Evolutionary conservation across 2,113 vertebrate genomes (phyloP), one percentile per base, ranked within the genome.

Genomic region (Hippocampus guttulatus): DNA sequence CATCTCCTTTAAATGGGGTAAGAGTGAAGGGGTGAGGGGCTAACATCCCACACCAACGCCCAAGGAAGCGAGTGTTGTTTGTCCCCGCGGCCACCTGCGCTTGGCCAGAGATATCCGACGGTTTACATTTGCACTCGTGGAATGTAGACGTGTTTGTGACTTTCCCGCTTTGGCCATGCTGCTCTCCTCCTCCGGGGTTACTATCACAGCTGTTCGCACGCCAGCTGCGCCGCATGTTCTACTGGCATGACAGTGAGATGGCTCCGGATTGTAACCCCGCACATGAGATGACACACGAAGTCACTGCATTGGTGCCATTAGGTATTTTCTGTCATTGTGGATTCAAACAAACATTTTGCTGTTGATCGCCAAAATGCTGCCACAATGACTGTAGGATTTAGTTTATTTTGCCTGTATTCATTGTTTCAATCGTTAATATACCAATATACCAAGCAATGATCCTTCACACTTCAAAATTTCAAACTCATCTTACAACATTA

Each of bases 181-280:
- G 80, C 76, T 81, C 80, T 70, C 16, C 75, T 75, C 75, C 55
- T 79, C 64, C 55, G 64, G 80, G 85, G 75, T 86, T 80, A 78
- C 75, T 71, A 64, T 81, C 71, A 68, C 84, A 86, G 84, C 81
- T 87, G 86, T 80, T 88, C 83, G 70, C 79, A 78, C 38, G 38
- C 74, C 85, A 88, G 85, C 78, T 85, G 83, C 64, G 77, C 66
- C 4, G 40, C 57, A 25, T 70, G 75, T 76, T 67, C 62, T 49
- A 77, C 73, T 70, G 76, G 68, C 77, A 25, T 66, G 41, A 70
- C 64, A 68, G 33, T 25, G 40, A 43, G 4, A 55, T 64, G 38
- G 51, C 27, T 52, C 25, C 25, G 69, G 63, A 64, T 61, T 65
- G 54, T 45, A 61, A 41, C 61, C 27, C 58, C 1, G 27, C 55